These are phyloP conservation scores for Sinhomidia bicolor DNA, from an alignment of 2,888 invertebrate genomes.

Conservation along the genomic window DNA sequence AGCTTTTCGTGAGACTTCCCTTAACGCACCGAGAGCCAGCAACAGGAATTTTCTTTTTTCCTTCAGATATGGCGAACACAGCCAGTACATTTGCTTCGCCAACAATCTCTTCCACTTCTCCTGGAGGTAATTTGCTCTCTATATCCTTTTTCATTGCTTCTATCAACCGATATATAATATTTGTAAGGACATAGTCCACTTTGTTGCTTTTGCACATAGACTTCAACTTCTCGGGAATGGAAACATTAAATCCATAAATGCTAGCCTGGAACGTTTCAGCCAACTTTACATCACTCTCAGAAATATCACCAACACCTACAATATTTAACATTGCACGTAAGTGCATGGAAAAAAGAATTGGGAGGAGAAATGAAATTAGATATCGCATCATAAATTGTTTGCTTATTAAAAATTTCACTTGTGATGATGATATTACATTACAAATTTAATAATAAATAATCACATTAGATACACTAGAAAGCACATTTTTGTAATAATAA, in stretches of 20 bases:
- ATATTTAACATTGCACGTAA: too few relatives aligned
- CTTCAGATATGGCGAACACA: constrained; percentile 90
- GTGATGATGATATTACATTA: not conserved
- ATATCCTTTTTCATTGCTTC: constrained; percentile 93
- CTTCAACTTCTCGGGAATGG: constrained; percentile 82
- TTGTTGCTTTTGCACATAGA: constrained; percentile 83
- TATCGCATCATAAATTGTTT: not conserved
- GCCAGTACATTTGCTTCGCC: constrained; percentile 94
- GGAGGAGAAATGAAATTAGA: constrained; percentile 31
- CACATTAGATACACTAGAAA: not conserved
- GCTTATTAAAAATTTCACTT: not conserved
- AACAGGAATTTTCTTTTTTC: constrained; percentile 90
- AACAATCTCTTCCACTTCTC: constrained; percentile 89
- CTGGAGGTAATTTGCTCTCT: constrained; percentile 86
- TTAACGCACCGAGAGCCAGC: constrained; percentile 94
- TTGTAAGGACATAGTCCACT: constrained; percentile 87
- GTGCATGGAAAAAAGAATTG: too few relatives aligned
- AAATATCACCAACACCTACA: constrained; percentile 89
- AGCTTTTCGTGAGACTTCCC: constrained; percentile 88
- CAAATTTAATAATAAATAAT: not conserved
- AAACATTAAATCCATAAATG: constrained; percentile 95
- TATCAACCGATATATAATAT: constrained; percentile 96
- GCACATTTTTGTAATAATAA: not conserved
- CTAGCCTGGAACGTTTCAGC: constrained; percentile 89
- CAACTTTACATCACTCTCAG: constrained; percentile 91